Evolutionary conservation across 1,140 invertebrate genomes (phyloP).

Genomic region (Nomia melanderi): DNA sequence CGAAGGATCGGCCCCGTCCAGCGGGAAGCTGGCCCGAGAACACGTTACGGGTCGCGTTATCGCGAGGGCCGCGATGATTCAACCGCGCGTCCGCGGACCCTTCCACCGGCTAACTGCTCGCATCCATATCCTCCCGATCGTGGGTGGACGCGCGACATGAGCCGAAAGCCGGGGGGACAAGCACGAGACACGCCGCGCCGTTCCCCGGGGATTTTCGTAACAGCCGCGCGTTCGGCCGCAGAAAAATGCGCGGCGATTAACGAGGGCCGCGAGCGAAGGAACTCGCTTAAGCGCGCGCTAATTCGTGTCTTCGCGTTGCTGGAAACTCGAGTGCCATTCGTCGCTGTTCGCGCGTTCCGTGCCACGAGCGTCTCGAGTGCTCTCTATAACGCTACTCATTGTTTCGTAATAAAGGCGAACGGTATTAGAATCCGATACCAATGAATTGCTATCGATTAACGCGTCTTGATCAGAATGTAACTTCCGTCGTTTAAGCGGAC

Average conservation of each 20-base stretch:
- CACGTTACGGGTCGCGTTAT: conserved; percentile 22
- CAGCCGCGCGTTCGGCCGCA: conserved; percentile 22
- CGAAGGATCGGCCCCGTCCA: too few species aligned
- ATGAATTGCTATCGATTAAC: too few species aligned
- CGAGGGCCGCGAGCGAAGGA: not conserved
- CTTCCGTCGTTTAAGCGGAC: too few species aligned
- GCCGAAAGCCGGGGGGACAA: conserved; percentile 73
- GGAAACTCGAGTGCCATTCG: too few species aligned
- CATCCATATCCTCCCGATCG: conserved; percentile 75
- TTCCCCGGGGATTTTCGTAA: conserved; percentile 65
- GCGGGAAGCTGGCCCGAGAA: not conserved
- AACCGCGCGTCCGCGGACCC: conserved; percentile 66
- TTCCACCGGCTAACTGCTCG: conserved; percentile 73
- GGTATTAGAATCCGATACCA: too few species aligned
- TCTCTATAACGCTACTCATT: too few species aligned
- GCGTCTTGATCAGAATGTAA: too few species aligned
- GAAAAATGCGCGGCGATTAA: conserved; percentile 42
- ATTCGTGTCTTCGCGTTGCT: too few species aligned
- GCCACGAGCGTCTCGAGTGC: too few species aligned
- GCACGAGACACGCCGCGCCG: conserved; percentile 69
- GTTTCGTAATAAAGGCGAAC: too few species aligned
- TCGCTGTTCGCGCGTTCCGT: too few species aligned
- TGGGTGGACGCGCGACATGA: conserved; percentile 78
- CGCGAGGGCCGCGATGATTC: conserved; percentile 64
- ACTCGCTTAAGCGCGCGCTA: too few species aligned